These are phyloP conservation scores for Ephestia elutella DNA, from an alignment of 1,140 invertebrate species.

Conservation along the genomic window DNA sequence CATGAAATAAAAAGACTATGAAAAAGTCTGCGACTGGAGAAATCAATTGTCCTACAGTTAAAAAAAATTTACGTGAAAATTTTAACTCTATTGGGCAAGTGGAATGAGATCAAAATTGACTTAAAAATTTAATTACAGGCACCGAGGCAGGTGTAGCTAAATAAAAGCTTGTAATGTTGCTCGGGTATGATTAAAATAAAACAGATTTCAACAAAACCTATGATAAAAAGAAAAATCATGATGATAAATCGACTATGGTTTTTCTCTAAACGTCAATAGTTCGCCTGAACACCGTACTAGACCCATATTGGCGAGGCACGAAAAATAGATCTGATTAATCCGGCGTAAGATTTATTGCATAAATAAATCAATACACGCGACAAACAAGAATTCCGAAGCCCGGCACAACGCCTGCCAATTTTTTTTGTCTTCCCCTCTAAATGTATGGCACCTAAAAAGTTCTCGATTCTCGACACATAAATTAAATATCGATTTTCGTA, in stretches of 20 bases:
- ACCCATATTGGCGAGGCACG: slow-evolving; percentile 36
- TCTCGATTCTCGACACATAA: slow-evolving; percentile 21
- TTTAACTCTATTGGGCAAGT: too few species aligned
- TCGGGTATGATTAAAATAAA: too few species aligned
- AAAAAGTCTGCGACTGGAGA: too few species aligned
- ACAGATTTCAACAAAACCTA: too few species aligned
- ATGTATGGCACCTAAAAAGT: slow-evolving; percentile 22
- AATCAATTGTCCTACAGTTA: too few species aligned
- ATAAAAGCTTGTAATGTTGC: too few species aligned
- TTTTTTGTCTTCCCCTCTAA: slow-evolving; percentile 27
- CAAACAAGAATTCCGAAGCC: slow-evolving; percentile 28
- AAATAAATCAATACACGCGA: slow-evolving; percentile 54
- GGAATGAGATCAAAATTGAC: too few species aligned
- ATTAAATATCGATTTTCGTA: slow-evolving; percentile 26
- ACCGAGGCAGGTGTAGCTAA: too few species aligned
- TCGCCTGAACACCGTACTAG: neutral
- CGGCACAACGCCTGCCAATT: slow-evolving; percentile 10
- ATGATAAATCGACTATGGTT: slow-evolving; percentile 13
- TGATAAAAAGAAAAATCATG: neutral
- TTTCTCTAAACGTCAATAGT: neutral
- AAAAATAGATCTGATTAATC: slow-evolving; percentile 59
- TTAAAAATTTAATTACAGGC: too few species aligned
- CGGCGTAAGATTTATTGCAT: slow-evolving; percentile 51
- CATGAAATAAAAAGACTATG: too few species aligned
- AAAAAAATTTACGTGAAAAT: too few species aligned